A percentile compares a stretch with the other conserved stretches of the same genome.
Conservation (phyloP, 35 echinoderm and acorn worm species). For the Eucidaris tribuloides region DNA sequence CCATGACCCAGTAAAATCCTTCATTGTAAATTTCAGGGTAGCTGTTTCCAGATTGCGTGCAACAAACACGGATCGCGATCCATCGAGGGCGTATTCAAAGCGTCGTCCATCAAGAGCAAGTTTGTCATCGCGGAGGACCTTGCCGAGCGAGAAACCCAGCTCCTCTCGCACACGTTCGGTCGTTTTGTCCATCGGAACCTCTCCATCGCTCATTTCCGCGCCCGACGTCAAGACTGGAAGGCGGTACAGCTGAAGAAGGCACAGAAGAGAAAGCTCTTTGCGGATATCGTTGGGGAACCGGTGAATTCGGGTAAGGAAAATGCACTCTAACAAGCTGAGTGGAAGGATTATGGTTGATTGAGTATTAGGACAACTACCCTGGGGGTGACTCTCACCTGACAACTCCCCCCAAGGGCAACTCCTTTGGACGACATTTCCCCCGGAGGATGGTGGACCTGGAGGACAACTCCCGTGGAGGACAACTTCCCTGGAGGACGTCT, state of each 20-base stretch:
- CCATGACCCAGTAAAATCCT: not conserved
- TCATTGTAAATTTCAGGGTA: constrained; percentile 17
- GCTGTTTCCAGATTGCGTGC: constrained; percentile 65
- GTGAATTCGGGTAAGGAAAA: no score
- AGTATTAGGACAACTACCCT: no score
- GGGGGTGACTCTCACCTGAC: no score
- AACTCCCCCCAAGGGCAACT: no score
- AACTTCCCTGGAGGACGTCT: no score
- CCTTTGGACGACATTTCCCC: no score
- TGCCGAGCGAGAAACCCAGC: constrained; percentile 50
- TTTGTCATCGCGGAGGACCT: constrained; percentile 51
- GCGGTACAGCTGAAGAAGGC: constrained; percentile 39
- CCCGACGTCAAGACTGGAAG: constrained; percentile 54
- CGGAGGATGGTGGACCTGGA: no score
- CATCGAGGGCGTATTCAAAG: constrained; percentile 73
- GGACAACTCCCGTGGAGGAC: no score
- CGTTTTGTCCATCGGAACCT: constrained; percentile 55
- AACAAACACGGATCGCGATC: constrained; percentile 67
- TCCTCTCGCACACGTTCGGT: constrained; percentile 64
- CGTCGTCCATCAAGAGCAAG: constrained; percentile 60
- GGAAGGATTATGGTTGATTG: no score
- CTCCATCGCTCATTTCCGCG: constrained; percentile 39
- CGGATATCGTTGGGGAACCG: constrained; percentile 46
- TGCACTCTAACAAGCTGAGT: no score
- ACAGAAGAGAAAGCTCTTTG: constrained; percentile 60